Percentiles rank a stretch among this genome's conserved stretches.
Evolutionary conservation across 2,888 invertebrate genomes (phyloP).

Genomic region (Pelosia muscerda): DNA sequence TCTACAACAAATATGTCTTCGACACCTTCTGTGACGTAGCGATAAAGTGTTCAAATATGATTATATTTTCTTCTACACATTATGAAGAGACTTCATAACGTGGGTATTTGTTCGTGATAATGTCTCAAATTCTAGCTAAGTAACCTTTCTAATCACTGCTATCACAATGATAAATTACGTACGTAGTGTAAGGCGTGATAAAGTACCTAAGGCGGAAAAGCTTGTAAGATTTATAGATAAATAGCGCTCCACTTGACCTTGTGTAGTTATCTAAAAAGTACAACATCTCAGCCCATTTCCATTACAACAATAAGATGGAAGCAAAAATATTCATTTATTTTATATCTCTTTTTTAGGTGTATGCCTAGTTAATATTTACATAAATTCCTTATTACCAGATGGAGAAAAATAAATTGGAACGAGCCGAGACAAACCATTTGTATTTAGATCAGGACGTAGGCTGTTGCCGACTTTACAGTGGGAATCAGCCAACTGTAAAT

Average conservation of each 20-base stretch:
- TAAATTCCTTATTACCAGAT: slow-evolving; percentile 27
- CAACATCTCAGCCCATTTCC: neutral
- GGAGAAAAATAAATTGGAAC: slow-evolving; percentile 23
- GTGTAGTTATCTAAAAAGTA: neutral
- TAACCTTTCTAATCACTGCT: neutral
- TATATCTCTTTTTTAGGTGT: neutral
- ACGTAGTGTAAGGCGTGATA: neutral
- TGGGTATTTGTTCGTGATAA: neutral
- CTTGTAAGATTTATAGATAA: slow-evolving; percentile 1
- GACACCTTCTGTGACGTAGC: no score
- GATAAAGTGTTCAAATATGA: no score
- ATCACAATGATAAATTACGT: neutral
- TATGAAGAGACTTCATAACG: no score
- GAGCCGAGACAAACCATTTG: slow-evolving; percentile 19
- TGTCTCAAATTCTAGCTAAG: neutral
- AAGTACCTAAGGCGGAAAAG: slow-evolving; percentile 1
- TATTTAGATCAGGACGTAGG: slow-evolving; percentile 26
- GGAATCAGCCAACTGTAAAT: neutral
- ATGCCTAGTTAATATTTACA: slow-evolving; percentile 42
- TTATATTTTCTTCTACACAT: no score
- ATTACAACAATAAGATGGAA: slow-evolving; percentile 7
- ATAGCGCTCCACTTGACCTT: slow-evolving; percentile 3
- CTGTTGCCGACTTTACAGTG: neutral
- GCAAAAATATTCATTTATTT: slow-evolving; percentile 10
- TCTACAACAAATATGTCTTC: no score